phyloP scores from a whole-genome alignment of 2,888 invertebrate species.

The Hypomecis punctinalis region DNA sequence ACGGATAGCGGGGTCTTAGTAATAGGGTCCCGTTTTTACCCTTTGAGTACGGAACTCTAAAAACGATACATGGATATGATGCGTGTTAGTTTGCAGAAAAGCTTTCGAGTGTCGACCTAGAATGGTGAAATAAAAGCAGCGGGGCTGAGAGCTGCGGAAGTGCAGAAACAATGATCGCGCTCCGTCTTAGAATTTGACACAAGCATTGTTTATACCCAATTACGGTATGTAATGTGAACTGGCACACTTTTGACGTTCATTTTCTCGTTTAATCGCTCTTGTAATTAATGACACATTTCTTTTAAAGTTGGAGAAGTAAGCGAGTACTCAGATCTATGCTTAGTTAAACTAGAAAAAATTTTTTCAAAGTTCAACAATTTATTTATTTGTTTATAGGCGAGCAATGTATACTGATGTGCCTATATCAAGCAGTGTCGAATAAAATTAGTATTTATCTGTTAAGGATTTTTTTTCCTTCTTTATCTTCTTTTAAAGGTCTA shows the following conservation, averaged over 20 bases:
- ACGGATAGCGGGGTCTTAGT: no score
- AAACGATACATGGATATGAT: conserved; percentile 3
- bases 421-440: no score
- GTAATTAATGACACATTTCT: conserved; percentile 13
- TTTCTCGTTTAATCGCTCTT: conserved; percentile 30
- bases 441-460: no score
- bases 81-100: conserved; percentile 28
- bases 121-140: conserved; percentile 39
- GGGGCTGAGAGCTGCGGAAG: conserved; percentile 39
- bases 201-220: conserved; percentile 46
- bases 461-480: no score
- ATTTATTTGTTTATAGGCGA: no score
- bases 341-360: no score
- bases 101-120: conserved; percentile 31
- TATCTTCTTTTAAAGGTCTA: no score
- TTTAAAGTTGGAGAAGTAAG: not conserved
- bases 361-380: no score
- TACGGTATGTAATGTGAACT: conserved; percentile 44
- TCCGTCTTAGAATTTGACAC: conserved; percentile 43
- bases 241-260: conserved; percentile 37
- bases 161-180: conserved; percentile 44
- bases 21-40: no score
- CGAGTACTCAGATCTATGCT: no score
- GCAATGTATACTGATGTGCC: no score
- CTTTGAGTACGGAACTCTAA: no score